Evolutionary conservation across 2,113 vertebrate genomes (phyloP).

Genomic region (Beaufortia kweichowensis): DNA sequence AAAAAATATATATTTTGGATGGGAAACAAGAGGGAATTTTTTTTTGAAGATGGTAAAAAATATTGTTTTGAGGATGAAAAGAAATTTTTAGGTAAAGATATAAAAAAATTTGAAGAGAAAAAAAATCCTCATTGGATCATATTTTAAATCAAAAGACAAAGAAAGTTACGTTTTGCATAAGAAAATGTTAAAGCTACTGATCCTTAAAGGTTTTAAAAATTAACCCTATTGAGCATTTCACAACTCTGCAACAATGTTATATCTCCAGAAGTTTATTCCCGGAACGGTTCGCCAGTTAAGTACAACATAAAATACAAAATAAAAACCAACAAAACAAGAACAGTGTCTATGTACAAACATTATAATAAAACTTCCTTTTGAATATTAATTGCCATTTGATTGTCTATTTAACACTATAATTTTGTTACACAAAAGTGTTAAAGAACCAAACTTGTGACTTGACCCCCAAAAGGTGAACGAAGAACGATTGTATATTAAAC

Average conservation of each 20-base stretch:
- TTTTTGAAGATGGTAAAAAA: no score
- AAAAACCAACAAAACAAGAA: conserved; percentile 50
- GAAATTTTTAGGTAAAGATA: no score
- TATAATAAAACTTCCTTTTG: conserved; percentile 52
- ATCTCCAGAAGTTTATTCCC: conserved; percentile 61
- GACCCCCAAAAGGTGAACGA: conserved; percentile 1
- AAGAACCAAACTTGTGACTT: conserved; percentile 2
- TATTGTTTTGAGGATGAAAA: no score
- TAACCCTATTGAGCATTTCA: no score
- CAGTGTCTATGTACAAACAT: conserved; percentile 56
- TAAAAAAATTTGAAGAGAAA: no score
- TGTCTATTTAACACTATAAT: conserved; percentile 56
- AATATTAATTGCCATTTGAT: conserved; percentile 52
- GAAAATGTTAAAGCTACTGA: no score
- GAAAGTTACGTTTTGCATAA: no score
- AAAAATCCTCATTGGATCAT: no score
- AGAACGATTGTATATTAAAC: conserved; percentile 17
- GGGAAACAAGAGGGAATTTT: no score
- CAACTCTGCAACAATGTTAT: conserved; percentile 1
- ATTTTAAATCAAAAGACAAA: no score
- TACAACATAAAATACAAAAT: conserved; percentile 59
- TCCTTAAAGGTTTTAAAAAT: no score
- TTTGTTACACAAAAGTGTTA: conserved; percentile 42
- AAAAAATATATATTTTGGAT: no score
- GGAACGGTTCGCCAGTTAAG: conserved; percentile 53